These are phyloP conservation scores for Lycocerus yunnanus DNA, from an alignment of 2,888 invertebrate species.

Conservation along the genomic window DNA sequence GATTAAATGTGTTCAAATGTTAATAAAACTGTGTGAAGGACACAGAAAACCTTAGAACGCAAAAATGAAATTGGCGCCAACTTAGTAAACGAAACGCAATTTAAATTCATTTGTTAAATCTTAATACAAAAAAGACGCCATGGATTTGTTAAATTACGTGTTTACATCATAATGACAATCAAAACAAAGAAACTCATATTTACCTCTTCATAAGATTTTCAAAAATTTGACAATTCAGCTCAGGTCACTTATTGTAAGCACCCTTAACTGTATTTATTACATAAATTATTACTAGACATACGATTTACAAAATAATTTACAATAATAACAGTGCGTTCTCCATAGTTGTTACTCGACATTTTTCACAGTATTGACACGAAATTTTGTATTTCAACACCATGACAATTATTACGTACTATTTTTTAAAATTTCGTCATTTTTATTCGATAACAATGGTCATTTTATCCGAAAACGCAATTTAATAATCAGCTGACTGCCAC, in stretches of 20 bases:
- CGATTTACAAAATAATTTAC: constrained; percentile 44
- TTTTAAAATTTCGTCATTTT: constrained; percentile 20
- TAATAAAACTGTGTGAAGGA: constrained; percentile 12
- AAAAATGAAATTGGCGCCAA: not conserved
- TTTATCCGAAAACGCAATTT: constrained; percentile 46
- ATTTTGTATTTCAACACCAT: not conserved
- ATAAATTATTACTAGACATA: constrained; percentile 32
- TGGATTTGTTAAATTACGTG: constrained; percentile 17
- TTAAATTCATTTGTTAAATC: constrained; percentile 8
- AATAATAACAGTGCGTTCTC: constrained; percentile 45
- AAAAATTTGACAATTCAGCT: not conserved
- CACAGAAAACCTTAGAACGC: not conserved
- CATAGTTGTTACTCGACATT: constrained; percentile 50
- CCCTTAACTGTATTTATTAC: not conserved
- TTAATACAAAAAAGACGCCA: not conserved
- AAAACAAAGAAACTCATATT: constrained; percentile 21
- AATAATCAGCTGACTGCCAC: constrained; percentile 47
- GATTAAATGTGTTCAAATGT: constrained; percentile 14
- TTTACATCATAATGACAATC: constrained; percentile 14
- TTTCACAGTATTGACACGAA: constrained; percentile 44
- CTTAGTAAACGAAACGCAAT: not conserved
- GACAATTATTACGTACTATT: not conserved
- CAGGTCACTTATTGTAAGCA: not conserved
- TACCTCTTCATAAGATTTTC: constrained; percentile 1
- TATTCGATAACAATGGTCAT: constrained; percentile 41